Conservation (phyloP, 2,888 invertebrate genomes). For the Polydrusus cervinus region DNA sequence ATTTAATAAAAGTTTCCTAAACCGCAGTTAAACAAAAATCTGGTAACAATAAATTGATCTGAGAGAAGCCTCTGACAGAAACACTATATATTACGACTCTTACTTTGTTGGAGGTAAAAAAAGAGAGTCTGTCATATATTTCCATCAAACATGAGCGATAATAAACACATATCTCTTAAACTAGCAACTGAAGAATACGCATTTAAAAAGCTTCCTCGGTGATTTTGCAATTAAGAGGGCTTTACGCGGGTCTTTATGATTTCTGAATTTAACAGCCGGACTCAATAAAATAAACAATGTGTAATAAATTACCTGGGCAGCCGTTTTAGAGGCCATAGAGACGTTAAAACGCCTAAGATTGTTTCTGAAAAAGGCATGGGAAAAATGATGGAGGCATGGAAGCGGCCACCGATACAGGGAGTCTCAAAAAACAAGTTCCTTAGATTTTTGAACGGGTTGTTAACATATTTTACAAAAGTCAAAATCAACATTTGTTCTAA, state of each 20-base stretch:
- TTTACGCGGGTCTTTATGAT: slow-evolving; percentile 49
- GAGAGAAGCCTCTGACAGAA: too few species aligned
- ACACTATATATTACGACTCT: background rate
- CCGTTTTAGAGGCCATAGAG: slow-evolving; percentile 39
- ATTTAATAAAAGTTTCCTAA: too few species aligned
- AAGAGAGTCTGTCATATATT: slow-evolving; percentile 33
- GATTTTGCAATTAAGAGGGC: slow-evolving; percentile 50
- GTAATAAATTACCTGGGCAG: slow-evolving; percentile 45
- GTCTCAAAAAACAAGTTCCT: background rate
- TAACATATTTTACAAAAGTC: too few species aligned
- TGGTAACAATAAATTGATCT: too few species aligned
- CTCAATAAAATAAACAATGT: slow-evolving; percentile 54
- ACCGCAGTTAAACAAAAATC: too few species aligned
- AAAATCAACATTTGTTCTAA: too few species aligned
- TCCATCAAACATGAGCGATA: slow-evolving; percentile 38
- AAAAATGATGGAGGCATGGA: slow-evolving; percentile 19
- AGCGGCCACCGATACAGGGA: background rate
- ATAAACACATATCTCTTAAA: slow-evolving; percentile 47
- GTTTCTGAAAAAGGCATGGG: slow-evolving; percentile 41
- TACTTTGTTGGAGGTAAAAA: slow-evolving; percentile 21
- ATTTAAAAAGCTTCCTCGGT: slow-evolving; percentile 44
- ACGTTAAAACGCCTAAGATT: slow-evolving; percentile 48
- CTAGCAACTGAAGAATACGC: slow-evolving; percentile 35
- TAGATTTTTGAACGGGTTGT: too few species aligned
- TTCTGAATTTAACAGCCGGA: slow-evolving; percentile 47